Conservation (phyloP, 1,140 invertebrate genomes). For the Aphis craccivora region DNA sequence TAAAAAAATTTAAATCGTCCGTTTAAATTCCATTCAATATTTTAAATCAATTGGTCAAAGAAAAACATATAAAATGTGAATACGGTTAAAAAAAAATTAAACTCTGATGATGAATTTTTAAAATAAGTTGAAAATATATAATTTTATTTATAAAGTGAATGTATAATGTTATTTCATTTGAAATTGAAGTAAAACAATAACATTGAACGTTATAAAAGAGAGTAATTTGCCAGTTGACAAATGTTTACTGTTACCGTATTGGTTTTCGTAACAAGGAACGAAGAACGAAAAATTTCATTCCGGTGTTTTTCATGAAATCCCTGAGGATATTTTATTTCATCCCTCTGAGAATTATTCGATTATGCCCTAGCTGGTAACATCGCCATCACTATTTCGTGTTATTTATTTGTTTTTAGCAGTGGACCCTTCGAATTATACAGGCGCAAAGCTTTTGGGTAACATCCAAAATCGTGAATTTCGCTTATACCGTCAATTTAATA, state of each 20-base stretch:
- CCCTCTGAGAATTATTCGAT: slow-evolving; percentile 35
- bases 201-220: neutral
- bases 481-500: neutral
- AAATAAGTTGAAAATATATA: neutral
- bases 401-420: slow-evolving; percentile 49
- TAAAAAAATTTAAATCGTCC: neutral
- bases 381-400: neutral
- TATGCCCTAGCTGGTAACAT: slow-evolving; percentile 3
- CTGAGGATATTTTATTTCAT: slow-evolving; percentile 31
- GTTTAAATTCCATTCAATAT: neutral
- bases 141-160: neutral
- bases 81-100: neutral
- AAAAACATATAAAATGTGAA: neutral
- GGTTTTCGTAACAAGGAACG: neutral
- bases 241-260: slow-evolving; percentile 18
- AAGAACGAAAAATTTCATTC: slow-evolving; percentile 6
- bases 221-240: slow-evolving; percentile 3
- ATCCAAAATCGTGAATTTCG: neutral
- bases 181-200: neutral
- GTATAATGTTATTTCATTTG: neutral
- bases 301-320: slow-evolving; percentile 20
- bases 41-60: neutral
- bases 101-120: neutral
- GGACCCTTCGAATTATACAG: slow-evolving; percentile 22
- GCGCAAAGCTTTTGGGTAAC: neutral